Evolutionary conservation across 2,113 vertebrate species (phyloP).

Genomic region (Callocephalon fimbriatum): DNA sequence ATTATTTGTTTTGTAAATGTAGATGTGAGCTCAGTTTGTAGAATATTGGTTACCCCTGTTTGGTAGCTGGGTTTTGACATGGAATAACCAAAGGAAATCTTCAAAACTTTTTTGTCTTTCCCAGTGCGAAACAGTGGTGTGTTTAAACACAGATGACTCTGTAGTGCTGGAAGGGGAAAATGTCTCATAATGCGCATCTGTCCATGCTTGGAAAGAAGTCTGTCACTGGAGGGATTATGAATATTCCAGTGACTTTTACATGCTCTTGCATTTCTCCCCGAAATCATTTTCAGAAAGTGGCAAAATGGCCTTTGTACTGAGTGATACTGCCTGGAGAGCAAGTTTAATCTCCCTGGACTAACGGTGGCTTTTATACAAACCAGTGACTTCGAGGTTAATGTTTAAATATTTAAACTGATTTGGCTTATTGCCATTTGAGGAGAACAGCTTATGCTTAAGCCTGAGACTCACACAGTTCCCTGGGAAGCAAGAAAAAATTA

Average conservation of each 20-base stretch:
- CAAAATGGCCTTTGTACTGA: constrained; percentile 31
- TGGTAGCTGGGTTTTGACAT: not conserved
- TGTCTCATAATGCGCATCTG: fast-evolving
- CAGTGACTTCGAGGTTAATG: constrained; percentile 56
- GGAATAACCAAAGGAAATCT: not conserved
- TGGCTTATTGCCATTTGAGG: constrained; percentile 35
- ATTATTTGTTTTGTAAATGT: not conserved
- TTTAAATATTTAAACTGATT: constrained; percentile 60
- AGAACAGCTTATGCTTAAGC: constrained; percentile 44
- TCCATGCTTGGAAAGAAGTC: not conserved
- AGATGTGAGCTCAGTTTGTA: not conserved
- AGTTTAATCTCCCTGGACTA: not conserved
- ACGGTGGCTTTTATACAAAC: not conserved
- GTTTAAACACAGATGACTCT: not conserved
- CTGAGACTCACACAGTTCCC: constrained; percentile 47
- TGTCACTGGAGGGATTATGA: not conserved
- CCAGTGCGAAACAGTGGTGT: not conserved
- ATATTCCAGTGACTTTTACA: not conserved
- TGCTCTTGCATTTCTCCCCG: not conserved
- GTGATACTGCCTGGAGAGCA: not conserved
- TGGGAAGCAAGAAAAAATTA: constrained; percentile 1
- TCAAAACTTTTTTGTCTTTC: not conserved
- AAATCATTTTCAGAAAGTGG: not conserved
- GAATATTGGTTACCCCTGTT: not conserved
- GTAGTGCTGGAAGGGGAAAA: not conserved